These are phyloP conservation scores for Barnardius zonarius DNA, from an alignment of 2,113 vertebrate genomes.

Conservation along the genomic window DNA sequence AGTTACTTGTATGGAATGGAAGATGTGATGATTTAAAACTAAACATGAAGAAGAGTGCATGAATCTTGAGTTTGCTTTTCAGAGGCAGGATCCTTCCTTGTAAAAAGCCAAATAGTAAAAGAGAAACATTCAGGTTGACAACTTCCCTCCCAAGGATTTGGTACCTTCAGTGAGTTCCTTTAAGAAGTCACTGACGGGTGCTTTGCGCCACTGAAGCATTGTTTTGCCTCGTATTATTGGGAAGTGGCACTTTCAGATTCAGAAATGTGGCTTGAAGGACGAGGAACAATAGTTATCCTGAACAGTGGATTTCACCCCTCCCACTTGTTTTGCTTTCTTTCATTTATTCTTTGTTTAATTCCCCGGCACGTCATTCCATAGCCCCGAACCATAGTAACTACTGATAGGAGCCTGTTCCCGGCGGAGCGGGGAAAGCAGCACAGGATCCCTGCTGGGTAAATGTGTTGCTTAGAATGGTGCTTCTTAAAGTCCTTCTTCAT, in stretches of 20 bases:
- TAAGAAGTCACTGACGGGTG: slow-evolving; percentile 15
- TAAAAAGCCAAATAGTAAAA: neutral
- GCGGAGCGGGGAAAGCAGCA: neutral
- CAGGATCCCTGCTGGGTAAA: neutral
- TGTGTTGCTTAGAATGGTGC: neutral
- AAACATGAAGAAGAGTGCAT: rapidly evolving
- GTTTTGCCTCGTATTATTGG: slow-evolving; percentile 49
- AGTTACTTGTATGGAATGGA: neutral
- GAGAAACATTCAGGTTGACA: slow-evolving; percentile 54
- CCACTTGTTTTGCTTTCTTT: slow-evolving; percentile 67
- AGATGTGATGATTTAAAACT: neutral
- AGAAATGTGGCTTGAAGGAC: slow-evolving; percentile 51
- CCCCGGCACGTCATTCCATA: slow-evolving; percentile 48
- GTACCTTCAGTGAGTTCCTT: slow-evolving; percentile 35
- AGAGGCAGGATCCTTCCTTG: neutral
- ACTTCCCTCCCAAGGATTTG: slow-evolving; percentile 48
- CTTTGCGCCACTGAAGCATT: slow-evolving; percentile 39
- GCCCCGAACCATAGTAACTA: slow-evolving; percentile 62
- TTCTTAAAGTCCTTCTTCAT: neutral
- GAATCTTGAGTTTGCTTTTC: neutral
- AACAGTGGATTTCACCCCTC: slow-evolving; percentile 52
- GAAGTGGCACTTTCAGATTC: slow-evolving; percentile 62
- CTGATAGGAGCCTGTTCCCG: neutral
- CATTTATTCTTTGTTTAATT: slow-evolving; percentile 63
- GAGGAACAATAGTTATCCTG: slow-evolving; percentile 54